Evolutionary conservation across 1,140 invertebrate genomes (phyloP), one percentile per base, ranked within the genome.

Genomic region (Apis dorsata): DNA sequence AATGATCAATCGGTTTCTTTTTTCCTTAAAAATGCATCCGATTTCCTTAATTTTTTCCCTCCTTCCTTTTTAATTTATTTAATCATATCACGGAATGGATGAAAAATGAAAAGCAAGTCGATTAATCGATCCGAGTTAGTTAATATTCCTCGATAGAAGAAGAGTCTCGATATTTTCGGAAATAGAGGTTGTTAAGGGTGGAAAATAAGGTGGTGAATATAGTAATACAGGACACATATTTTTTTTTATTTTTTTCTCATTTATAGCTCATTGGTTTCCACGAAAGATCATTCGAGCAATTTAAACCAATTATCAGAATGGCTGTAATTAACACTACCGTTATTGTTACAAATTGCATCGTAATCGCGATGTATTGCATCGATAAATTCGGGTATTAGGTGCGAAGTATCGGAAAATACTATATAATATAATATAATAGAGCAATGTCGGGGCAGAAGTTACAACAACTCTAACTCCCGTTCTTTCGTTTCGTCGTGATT

Each of bases 341-440:
- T 72, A 72, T 57, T 34, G 71, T 72, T 72, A 72, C 71, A 57
- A 34, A 72, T 72, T 72, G 51, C 71, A 57, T 57, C 53, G 71
- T 72, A 57, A 55, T 72, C 15, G 71, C 13, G 53, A 72, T 57
- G 24, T 15, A 72, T 34, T 8, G 71, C n/a, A 4, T 17, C 71
- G 24, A 72, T 72, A 72, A 72, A 72, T 57, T 57, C 51, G 71
- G 57, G 71, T 55, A 71, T 71, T 51, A 72, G 28, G 71, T 57
- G 71, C 24, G 19, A 57, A 72, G 24, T 72, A 72, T 57, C 51
- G 71, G 71, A 21, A 72, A 72, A 72, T 57, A 21, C 24, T 34
- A 57, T 72, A 24, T 28, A n/a, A 19, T 12, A 12, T 7, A 1
- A 24, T n/a, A 24, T 15, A 72, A 57, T 11, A n/a, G 7, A 8